These are phyloP conservation scores for Creontiades dilutus DNA, from an alignment of 2,888 invertebrate genomes.

Conservation along the genomic window DNA sequence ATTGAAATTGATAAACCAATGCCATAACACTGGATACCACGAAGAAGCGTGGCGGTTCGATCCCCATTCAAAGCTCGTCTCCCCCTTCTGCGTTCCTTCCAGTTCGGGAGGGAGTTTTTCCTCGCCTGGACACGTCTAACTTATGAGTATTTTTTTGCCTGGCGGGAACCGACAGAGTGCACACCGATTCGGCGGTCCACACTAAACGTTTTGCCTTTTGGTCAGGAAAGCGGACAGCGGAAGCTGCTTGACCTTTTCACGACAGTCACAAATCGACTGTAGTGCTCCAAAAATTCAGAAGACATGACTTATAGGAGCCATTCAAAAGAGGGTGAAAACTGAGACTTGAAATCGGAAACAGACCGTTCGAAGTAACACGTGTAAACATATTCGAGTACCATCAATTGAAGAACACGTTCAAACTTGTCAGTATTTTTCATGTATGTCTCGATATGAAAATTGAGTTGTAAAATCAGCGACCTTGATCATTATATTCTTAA, in stretches of 20 bases:
- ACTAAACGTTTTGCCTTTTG: background rate
- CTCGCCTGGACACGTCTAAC: background rate
- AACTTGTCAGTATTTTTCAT: too few relatives aligned
- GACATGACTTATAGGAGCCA: background rate
- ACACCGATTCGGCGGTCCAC: background rate
- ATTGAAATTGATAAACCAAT: too few relatives aligned
- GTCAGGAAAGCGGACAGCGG: too few relatives aligned
- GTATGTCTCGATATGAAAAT: too few relatives aligned
- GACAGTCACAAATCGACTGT: background rate
- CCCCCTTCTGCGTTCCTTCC: background rate
- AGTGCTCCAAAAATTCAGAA: background rate
- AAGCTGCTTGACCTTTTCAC: background rate
- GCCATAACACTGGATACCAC: too few relatives aligned
- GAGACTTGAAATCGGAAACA: too few relatives aligned
- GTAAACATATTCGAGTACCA: too few relatives aligned
- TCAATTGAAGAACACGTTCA: too few relatives aligned
- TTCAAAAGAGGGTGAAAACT: background rate
- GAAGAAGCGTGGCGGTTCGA: background rate
- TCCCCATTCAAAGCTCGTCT: background rate
- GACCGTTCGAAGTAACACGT: too few relatives aligned
- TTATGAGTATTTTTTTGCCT: background rate
- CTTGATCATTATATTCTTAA: too few relatives aligned
- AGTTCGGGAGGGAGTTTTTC: background rate
- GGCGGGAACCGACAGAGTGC: background rate
- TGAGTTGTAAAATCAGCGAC: too few relatives aligned